These are phyloP conservation scores for Galeopterus variegatus DNA, from an alignment of 2,113 vertebrate genomes.

Conservation along the genomic window DNA sequence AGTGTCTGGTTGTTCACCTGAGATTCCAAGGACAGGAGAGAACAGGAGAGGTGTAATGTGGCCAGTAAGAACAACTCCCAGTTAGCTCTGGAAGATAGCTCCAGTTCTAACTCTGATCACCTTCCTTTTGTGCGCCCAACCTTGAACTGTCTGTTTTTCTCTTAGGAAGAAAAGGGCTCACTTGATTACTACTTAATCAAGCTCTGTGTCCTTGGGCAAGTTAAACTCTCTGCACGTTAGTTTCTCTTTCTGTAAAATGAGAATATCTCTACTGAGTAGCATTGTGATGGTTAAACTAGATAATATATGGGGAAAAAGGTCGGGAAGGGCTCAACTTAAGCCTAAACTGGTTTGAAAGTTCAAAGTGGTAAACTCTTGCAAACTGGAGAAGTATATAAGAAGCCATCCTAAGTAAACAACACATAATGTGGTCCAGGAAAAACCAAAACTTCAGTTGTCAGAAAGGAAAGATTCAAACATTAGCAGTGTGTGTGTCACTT, in stretches of 20 bases:
- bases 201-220: background rate
- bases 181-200: background rate
- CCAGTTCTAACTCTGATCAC: background rate
- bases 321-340: background rate
- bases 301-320: background rate
- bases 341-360: background rate
- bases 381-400: background rate
- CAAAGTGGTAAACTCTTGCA: background rate
- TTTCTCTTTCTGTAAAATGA: background rate
- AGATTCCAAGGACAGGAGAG: background rate
- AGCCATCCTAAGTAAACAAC: background rate
- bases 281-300: background rate
- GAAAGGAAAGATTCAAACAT: background rate
- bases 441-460: background rate
- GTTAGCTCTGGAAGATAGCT: background rate
- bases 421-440: background rate
- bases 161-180: constrained; percentile 1
- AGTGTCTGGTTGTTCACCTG: background rate
- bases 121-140: background rate
- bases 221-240: background rate
- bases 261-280: background rate
- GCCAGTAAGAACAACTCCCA: background rate
- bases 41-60: background rate
- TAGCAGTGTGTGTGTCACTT: background rate
- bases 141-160: constrained; percentile 19